Percentiles rank a stretch among this genome's conserved stretches.
phyloP scores from a whole-genome alignment of 2,797 vertebrate species.

The Helarctos malayanus region DNA sequence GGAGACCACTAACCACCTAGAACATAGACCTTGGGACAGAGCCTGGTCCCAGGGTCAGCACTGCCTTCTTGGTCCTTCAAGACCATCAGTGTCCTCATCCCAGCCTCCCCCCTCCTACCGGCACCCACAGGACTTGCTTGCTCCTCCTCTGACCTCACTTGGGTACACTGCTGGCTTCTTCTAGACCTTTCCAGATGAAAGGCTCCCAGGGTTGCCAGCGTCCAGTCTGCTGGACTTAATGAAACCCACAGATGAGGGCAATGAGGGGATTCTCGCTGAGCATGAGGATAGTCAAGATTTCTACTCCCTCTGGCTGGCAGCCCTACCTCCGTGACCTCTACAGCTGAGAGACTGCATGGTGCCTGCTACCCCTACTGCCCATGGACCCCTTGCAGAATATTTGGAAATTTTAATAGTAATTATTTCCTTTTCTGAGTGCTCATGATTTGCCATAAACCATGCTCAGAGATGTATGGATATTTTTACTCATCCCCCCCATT shows the following conservation, averaged over 20 bases:
- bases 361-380: not conserved
- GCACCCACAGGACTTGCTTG: not conserved
- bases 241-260: not conserved
- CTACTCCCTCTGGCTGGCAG: not conserved
- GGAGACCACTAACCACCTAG: not conserved
- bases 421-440: not conserved
- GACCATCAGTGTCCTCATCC: not conserved
- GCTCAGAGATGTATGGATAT: not conserved
- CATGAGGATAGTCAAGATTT: not conserved
- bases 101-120: not conserved
- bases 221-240: not conserved
- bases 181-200: not conserved
- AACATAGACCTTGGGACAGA: not conserved
- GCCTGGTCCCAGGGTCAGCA: not conserved
- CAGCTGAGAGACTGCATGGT: not conserved
- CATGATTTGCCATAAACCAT: not conserved
- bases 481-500: not conserved
- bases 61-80: not conserved
- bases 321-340: not conserved
- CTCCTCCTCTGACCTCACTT: not conserved
- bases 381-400: not conserved
- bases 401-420: not conserved
- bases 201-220: not conserved
- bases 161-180: not conserved
- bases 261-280: not conserved